phyloP scores from a whole-genome alignment of 2,888 invertebrate genomes.

The Synanthedon andrenaeformis region DNA sequence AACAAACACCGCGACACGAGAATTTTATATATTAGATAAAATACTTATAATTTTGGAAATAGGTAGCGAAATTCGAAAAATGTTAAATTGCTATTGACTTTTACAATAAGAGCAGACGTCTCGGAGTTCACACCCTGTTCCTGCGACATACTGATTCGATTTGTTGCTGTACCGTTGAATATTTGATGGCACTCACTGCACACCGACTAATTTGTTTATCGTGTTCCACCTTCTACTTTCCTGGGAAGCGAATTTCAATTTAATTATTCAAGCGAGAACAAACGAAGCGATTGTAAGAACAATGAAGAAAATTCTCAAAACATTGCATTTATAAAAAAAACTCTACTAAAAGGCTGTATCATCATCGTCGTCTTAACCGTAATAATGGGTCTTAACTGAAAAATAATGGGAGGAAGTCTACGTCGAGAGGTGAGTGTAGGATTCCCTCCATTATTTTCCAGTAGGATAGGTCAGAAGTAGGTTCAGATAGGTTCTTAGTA shows the following conservation, averaged over 20 bases:
- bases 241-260: slow-evolving; percentile 27
- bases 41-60: too few relatives aligned
- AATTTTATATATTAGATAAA: too few relatives aligned
- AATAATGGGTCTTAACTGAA: too few relatives aligned
- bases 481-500: too few relatives aligned
- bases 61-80: too few relatives aligned
- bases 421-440: too few relatives aligned
- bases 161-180: slow-evolving; percentile 67
- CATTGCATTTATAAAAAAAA: background rate
- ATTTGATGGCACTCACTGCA: slow-evolving; percentile 67
- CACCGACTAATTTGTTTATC: slow-evolving; percentile 66
- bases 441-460: too few relatives aligned
- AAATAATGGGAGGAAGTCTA: too few relatives aligned
- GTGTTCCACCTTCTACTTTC: slow-evolving; percentile 45
- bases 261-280: slow-evolving; percentile 9
- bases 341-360: background rate
- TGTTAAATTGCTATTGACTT: slow-evolving; percentile 15
- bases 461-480: too few relatives aligned
- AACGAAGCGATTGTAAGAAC: background rate
- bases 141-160: slow-evolving; percentile 60
- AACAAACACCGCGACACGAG: too few relatives aligned
- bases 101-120: slow-evolving; percentile 38
- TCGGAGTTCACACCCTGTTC: slow-evolving; percentile 36
- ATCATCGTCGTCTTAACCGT: too few relatives aligned
- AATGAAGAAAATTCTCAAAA: background rate